Conservation (phyloP, 2,888 invertebrate species). For the Elmis aenea region DNA sequence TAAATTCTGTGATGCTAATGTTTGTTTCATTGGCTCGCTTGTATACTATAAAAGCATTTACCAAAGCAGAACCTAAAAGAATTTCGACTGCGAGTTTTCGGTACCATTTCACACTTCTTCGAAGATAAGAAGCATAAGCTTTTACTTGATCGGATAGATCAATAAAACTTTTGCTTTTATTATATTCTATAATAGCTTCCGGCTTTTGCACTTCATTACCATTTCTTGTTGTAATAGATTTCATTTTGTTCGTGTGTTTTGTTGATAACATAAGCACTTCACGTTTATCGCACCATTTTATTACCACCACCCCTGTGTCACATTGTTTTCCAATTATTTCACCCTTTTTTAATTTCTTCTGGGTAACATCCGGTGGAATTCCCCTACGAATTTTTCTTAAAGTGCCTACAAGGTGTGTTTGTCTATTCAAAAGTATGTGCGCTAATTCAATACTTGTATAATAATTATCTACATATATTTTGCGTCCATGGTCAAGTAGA, state of each 20-base stretch:
- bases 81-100: constrained; percentile 30
- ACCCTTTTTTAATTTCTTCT: constrained; percentile 26
- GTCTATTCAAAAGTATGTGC: constrained; percentile 28
- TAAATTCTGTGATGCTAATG: constrained; percentile 8
- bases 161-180: constrained; percentile 28
- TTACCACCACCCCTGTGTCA: constrained; percentile 21
- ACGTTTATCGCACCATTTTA: constrained; percentile 33
- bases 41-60: constrained; percentile 20
- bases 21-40: constrained; percentile 3
- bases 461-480: constrained; percentile 33
- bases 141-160: constrained; percentile 32
- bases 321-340: constrained; percentile 13
- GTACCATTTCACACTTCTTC: constrained; percentile 32
- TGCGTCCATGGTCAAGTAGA: constrained; percentile 26
- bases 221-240: constrained; percentile 17
- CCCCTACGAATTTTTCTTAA: constrained; percentile 14
- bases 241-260: constrained; percentile 24
- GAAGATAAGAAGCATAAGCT: constrained; percentile 22
- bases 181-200: constrained; percentile 28
- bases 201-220: constrained; percentile 22
- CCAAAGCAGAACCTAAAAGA: constrained; percentile 21
- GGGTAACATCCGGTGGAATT: constrained; percentile 24
- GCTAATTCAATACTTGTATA: constrained; percentile 35
- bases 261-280: constrained; percentile 31
- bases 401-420: constrained; percentile 36